Evolutionary conservation across 2,888 invertebrate genomes (phyloP).

Genomic region (Drosophila longiperda): DNA sequence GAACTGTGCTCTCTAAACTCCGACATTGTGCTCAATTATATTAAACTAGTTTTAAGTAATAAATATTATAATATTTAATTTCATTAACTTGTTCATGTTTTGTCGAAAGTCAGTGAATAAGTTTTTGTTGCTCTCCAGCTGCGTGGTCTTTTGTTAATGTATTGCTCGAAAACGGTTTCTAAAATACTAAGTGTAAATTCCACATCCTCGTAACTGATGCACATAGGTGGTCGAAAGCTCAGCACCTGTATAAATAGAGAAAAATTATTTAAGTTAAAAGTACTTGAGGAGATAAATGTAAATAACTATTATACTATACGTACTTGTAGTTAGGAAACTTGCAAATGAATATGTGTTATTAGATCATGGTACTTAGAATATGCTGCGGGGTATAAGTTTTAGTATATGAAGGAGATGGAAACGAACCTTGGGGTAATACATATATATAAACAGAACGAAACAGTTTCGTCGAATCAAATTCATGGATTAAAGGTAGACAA

Average conservation of each 20-base stretch:
- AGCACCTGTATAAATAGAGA: conserved; percentile 88
- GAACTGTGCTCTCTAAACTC: conserved; percentile 42
- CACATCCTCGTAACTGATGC: conserved; percentile 93
- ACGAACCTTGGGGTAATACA: not conserved
- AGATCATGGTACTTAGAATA: conserved; percentile 23
- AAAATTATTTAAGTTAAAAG: not conserved
- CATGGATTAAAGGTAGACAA: not conserved
- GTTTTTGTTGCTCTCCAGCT: conserved; percentile 72
- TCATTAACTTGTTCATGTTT: no score
- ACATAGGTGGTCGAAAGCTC: conserved; percentile 97
- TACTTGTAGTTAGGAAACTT: conserved; percentile 53
- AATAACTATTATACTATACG: conserved; percentile 27
- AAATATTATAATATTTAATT: conserved; percentile 38
- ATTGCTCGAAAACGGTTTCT: conserved; percentile 71
- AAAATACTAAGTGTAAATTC: conserved; percentile 90
- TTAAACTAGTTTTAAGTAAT: conserved; percentile 37
- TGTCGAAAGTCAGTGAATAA: conserved; percentile 8
- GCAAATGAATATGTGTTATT: conserved; percentile 59
- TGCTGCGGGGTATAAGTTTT: conserved; percentile 6
- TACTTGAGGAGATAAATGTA: not conserved
- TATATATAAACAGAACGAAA: not conserved
- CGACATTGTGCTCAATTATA: conserved; percentile 47
- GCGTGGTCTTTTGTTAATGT: conserved; percentile 77
- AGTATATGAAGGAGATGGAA: conserved; percentile 4
- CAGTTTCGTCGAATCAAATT: not conserved